These are phyloP conservation scores for Scaptomyza flava DNA, from an alignment of 2,888 invertebrate genomes.

Conservation along the genomic window DNA sequence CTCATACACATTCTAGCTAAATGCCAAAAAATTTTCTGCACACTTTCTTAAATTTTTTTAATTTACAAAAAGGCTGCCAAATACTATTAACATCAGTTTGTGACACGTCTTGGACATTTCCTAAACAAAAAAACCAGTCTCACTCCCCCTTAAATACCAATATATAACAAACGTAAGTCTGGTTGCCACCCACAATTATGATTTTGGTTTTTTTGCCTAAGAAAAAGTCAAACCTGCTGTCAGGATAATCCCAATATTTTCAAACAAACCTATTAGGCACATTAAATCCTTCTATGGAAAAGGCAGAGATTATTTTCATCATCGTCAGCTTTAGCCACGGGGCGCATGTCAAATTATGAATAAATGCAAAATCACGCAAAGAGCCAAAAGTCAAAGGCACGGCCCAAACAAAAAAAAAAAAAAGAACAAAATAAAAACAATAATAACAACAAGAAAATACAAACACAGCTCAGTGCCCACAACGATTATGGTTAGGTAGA, in stretches of 20 bases:
- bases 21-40: conserved; percentile 6
- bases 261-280: conserved; percentile 81
- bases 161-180: conserved; percentile 32
- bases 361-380: conserved; percentile 78
- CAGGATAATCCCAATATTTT: conserved; percentile 80
- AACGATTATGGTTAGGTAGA: conserved; percentile 42
- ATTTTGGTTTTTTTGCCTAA: conserved; percentile 27
- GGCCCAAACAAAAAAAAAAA: conserved; percentile 28
- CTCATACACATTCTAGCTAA: neutral
- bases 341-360: conserved; percentile 82
- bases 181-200: conserved; percentile 52
- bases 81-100: conserved; percentile 12
- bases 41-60: neutral
- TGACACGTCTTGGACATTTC: conserved; percentile 11
- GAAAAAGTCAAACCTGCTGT: conserved; percentile 71
- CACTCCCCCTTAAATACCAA: conserved; percentile 36
- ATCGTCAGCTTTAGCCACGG: conserved; percentile 81
- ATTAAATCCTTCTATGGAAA: conserved; percentile 77
- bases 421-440: neutral
- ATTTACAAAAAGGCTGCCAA: neutral
- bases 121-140: conserved; percentile 6
- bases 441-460: conserved; percentile 1
- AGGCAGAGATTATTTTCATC: conserved; percentile 78
- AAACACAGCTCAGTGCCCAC: conserved; percentile 42
- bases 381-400: conserved; percentile 70